Conservation (phyloP, 2,797 vertebrate species). For the Trematomus bernacchii region DNA sequence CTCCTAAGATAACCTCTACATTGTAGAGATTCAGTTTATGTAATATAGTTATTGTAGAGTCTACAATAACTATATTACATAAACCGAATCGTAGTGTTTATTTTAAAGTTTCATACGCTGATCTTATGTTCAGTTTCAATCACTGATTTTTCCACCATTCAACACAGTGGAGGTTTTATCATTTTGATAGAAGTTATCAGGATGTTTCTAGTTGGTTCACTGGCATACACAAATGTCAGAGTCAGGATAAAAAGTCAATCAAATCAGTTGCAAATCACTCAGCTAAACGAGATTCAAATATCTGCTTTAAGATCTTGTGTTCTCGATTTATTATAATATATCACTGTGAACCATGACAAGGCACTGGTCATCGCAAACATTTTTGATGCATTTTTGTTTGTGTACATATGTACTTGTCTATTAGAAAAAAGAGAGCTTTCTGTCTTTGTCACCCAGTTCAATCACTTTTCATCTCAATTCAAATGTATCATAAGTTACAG, state of each 20-base stretch:
- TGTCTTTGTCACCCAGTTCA: not conserved
- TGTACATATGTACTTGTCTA: too few relatives aligned
- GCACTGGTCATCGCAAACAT: not conserved
- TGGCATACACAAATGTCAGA: conserved; percentile 10
- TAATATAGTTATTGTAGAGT: too few relatives aligned
- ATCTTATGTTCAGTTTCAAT: not conserved
- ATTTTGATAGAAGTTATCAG: too few relatives aligned
- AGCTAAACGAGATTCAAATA: conserved; percentile 12
- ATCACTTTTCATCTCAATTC: conserved; percentile 5
- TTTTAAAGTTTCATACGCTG: not conserved
- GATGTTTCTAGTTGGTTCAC: too few relatives aligned
- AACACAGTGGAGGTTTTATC: too few relatives aligned
- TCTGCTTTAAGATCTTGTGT: conserved; percentile 1
- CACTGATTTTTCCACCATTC: too few relatives aligned
- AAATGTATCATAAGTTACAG: conserved; percentile 14
- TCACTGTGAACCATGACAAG: not conserved
- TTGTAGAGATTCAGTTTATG: too few relatives aligned
- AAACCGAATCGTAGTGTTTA: not conserved
- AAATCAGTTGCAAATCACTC: conserved; percentile 13
- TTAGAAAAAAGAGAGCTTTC: not conserved
- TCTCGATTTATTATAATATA: conserved; percentile 16
- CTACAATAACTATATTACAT: not conserved
- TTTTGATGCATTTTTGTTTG: too few relatives aligned
- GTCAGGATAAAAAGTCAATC: conserved; percentile 17
- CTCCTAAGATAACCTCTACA: not conserved